Evolutionary conservation across 2,797 vertebrate species (phyloP).

Genomic region (Thamnophis elegans): DNA sequence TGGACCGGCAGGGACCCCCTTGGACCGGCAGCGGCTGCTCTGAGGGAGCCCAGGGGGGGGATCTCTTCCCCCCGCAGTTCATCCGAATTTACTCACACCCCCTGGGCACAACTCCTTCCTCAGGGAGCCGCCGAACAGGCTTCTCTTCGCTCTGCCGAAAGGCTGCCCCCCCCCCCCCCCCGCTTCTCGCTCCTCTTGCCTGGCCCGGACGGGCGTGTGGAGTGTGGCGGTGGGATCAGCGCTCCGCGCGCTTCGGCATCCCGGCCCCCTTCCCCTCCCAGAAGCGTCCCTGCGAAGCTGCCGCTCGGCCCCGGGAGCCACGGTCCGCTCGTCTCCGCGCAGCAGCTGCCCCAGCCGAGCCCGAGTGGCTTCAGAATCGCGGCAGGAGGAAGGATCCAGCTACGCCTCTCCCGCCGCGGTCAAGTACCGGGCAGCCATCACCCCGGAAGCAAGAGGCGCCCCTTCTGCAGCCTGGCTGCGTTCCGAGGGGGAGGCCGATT

Average conservation of each 20-base stretch:
- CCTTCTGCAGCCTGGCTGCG: not conserved
- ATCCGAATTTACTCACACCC: not conserved
- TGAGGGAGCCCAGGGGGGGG: not conserved
- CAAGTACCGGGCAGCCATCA: not conserved
- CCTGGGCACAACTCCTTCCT: too few relatives aligned
- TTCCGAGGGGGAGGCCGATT: not conserved
- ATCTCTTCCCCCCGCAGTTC: not conserved
- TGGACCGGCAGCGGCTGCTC: too few relatives aligned
- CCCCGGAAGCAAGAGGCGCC: not conserved
- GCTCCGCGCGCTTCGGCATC: not conserved
- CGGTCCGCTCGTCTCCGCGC: not conserved
- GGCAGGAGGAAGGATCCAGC: not conserved
- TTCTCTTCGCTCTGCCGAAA: too few relatives aligned
- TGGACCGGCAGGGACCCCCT: not conserved
- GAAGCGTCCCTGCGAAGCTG: not conserved
- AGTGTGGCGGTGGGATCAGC: too few relatives aligned
- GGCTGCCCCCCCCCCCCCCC: too few relatives aligned
- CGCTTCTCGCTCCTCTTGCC: not conserved
- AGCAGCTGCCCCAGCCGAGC: not conserved
- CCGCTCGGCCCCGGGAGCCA: too few relatives aligned
- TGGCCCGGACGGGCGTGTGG: not conserved
- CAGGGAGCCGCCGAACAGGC: not conserved
- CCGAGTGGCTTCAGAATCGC: not conserved
- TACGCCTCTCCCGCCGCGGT: not conserved
- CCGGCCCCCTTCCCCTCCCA: not conserved